Evolutionary conservation across 2,113 vertebrate species (phyloP).

Genomic region (Daphoenositta chrysoptera): DNA sequence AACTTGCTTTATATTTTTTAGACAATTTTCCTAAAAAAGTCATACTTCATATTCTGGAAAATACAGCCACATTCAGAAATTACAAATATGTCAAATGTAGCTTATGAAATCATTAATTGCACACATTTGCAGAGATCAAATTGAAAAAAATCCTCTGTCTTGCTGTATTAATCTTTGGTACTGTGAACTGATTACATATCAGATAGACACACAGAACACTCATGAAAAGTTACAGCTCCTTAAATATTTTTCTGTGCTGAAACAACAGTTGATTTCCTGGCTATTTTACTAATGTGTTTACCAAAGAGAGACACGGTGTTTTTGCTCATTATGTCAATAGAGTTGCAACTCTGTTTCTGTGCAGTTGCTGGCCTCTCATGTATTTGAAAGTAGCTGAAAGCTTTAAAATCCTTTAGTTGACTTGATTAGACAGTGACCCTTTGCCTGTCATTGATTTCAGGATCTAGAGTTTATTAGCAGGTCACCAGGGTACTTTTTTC

Average conservation of each 20-base stretch:
- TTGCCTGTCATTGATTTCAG: slow-evolving; percentile 46
- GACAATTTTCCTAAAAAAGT: background rate
- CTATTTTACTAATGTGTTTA: slow-evolving; percentile 2
- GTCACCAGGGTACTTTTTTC: background rate
- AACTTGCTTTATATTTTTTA: background rate
- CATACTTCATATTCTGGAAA: background rate
- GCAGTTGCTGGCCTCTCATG: background rate
- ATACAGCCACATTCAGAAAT: background rate
- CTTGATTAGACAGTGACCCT: slow-evolving; percentile 9
- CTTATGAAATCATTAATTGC: background rate
- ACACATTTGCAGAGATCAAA: background rate
- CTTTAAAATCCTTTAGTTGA: slow-evolving; percentile 18
- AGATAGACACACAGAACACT: background rate
- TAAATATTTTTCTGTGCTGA: background rate
- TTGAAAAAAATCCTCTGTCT: background rate
- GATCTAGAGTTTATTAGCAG: slow-evolving; percentile 34
- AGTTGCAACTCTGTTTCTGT: background rate
- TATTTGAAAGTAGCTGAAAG: slow-evolving; percentile 7
- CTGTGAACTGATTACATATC: background rate
- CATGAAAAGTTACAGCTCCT: background rate
- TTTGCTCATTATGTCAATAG: slow-evolving; percentile 8
- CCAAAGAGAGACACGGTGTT: background rate
- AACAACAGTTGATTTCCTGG: background rate
- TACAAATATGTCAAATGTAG: background rate
- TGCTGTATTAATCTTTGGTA: background rate